Evolutionary conservation across 2,888 invertebrate species (phyloP), one percentile per base, ranked within the genome.

Genomic region (Pasiphila rectangulata): DNA sequence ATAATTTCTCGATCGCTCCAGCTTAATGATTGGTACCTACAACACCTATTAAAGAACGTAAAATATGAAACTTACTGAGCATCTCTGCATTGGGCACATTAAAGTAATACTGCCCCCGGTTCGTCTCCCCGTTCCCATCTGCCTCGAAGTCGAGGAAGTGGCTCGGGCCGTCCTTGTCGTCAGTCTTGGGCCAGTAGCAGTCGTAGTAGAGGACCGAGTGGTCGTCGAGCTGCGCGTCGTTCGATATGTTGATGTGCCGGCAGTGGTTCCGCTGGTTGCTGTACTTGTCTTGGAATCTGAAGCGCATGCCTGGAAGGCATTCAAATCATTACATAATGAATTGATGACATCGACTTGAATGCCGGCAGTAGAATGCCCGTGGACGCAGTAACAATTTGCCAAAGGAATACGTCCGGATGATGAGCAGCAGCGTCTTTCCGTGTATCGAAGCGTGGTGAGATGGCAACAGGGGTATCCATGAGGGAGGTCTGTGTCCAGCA

Each of bases 51-150:
- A n/a, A n/a, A n/a, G n/a, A n/a, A n/a, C n/a, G n/a, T n/a, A n/a
- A n/a, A n/a, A n/a, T n/a, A n/a, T n/a, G n/a, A 12, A 23, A 83
- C 87, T 84, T 63, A 88, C 88, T 82, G 3, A 88, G 62, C 84
- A 83, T 86, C 42, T 78, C 70, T 9, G 72, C 72, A 0, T 82
- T 75, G 0, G 88, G 88, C 55, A 86, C 75, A 52, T 87, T 88
- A 51, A 88, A 88, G 54, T 79, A 81, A 60, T 83, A 86, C 50
- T 73, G 73, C 2, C 87, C 87, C 24, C 83, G 72, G 36, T 85
- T 82, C 0, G 80, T 68, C 1, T 67, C 69, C 0, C 59, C 64
- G n/a, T 82, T 83, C 19, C 79, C 79, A 0, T 77, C 72, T 0
- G 87, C 87, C 44, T 85, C 84, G 50, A 86, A 87, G 61, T 88